Percentiles rank a stretch among this genome's conserved stretches.
Conservation (phyloP, 2,888 invertebrate species). For the Branchipolynoe longqiensis region DNA sequence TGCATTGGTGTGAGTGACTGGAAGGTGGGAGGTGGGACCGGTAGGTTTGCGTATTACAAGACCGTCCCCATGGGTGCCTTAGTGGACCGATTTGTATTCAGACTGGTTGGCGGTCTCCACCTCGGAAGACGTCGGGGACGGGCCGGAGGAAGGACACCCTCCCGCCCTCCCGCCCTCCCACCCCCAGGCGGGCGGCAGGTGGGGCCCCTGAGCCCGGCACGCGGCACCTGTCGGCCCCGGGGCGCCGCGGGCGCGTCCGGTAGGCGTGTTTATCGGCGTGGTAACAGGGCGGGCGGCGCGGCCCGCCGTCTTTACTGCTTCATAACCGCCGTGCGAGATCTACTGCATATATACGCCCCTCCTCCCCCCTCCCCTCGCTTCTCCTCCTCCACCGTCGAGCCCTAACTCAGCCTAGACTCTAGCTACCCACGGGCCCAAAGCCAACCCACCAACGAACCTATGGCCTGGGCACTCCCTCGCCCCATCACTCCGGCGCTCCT, state of each 20-base stretch:
- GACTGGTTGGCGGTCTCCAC: not conserved
- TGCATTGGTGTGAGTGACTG: too few relatives aligned
- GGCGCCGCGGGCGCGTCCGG: not conserved
- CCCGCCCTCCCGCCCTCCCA: not conserved
- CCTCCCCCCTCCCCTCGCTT: too few relatives aligned
- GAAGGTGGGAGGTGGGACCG: too few relatives aligned
- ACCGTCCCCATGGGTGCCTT: not conserved
- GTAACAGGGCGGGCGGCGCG: not conserved
- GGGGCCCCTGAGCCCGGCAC: not conserved
- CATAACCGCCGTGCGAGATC: constrained; percentile 1
- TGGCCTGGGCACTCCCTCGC: too few relatives aligned
- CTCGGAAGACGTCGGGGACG: not conserved
- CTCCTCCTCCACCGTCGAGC: too few relatives aligned
- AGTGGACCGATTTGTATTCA: constrained; percentile 31
- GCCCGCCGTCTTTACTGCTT: not conserved
- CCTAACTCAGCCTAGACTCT: too few relatives aligned
- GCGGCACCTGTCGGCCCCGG: not conserved
- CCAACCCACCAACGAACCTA: too few relatives aligned
- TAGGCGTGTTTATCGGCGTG: constrained; percentile 18
- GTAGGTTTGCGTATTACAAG: too few relatives aligned
- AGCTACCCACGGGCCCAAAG: too few relatives aligned
- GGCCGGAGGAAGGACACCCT: not conserved
- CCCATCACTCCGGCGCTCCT: too few relatives aligned
- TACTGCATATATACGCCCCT: too few relatives aligned
- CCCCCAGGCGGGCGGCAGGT: not conserved